Base-by-base conservation (phyloP, 2,797 vertebrate species). In the Falco concolor region DNA sequence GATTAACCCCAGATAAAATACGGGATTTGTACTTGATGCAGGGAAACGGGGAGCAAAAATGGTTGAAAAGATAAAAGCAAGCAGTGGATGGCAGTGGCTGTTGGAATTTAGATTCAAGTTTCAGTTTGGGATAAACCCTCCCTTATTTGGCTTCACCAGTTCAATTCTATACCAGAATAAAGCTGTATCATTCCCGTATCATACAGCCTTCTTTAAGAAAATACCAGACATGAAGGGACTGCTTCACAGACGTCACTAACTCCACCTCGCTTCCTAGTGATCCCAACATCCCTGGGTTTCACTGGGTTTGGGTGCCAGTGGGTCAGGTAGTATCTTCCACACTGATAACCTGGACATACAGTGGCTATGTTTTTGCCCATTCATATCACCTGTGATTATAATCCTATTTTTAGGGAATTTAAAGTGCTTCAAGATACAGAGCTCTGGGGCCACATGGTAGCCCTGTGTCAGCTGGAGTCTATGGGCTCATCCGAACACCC, bases 371-470 rank as follows among this genome's bases (percentile, higher is more conserved):
- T 50, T 93, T 72, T 17, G 82, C 38, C 15, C 32, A 47, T 60
- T 84, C 34, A 6, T 44, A 22, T 50, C 17, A 32, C n/a, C 25
- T 79, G 15, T 17, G 20, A 25, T 13, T 22, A 11, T 11, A 21
- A 12, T 17, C n/a, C 5, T 52, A 44, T 4, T 17, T 12, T 38
- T 27, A 50, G 17, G 24, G n/a, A 15, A 52, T 74, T 70, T 7
- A 3, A 54, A 61, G 24, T 13, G 8, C 23, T 38, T 45, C 18
- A 54, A 13, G 16, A 38, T 6, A 20, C 38, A 65, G 59, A 83
- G 6, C 19, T 74, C 63, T 5, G 2, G 16, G 10, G 14, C 7
- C 25, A 14, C 0, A 0, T 3, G 21, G 21, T 12, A 12, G 8
- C 40, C 38, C n/a, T 9, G 8, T 12, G 12, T 17, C 52, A 85